These are phyloP conservation scores for Vesta saturnalis DNA, from an alignment of 2,888 invertebrate genomes.

Conservation along the genomic window DNA sequence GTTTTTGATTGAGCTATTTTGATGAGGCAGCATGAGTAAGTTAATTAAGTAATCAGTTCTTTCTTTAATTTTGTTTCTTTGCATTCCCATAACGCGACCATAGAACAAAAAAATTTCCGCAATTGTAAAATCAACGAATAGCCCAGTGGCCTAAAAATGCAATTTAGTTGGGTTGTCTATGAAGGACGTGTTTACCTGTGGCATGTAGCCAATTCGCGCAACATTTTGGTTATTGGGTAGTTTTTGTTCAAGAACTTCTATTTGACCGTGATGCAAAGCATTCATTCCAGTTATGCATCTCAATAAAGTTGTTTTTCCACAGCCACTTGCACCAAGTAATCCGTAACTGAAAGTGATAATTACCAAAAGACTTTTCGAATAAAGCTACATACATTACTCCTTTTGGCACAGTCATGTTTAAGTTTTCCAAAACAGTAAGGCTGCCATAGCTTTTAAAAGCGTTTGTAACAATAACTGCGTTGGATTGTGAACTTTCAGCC, in stretches of 20 bases:
- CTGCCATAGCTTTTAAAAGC: slow-evolving; percentile 4
- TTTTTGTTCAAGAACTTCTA: not conserved
- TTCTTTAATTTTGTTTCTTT: slow-evolving; percentile 52
- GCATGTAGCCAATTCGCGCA: not conserved
- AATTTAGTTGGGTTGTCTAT: not conserved
- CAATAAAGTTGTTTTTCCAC: slow-evolving; percentile 6
- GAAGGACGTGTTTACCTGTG: not conserved
- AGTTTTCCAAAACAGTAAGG: not conserved
- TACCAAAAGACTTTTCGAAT: not conserved
- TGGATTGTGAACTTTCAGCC: too few relatives aligned
- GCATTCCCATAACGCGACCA: slow-evolving; percentile 59
- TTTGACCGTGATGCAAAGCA: not conserved
- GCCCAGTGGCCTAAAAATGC: slow-evolving; percentile 57
- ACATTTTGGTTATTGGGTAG: not conserved
- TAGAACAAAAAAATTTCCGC: slow-evolving; percentile 59
- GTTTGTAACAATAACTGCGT: not conserved
- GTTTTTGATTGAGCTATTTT: slow-evolving; percentile 68
- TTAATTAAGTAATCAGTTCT: slow-evolving; percentile 17
- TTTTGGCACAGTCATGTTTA: not conserved
- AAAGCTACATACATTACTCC: not conserved
- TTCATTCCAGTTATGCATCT: not conserved
- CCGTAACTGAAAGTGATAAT: not conserved
- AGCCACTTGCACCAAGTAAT: slow-evolving; percentile 3
- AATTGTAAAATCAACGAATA: slow-evolving; percentile 62
- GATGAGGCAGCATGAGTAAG: slow-evolving; percentile 53